Conservation (phyloP, 2,888 invertebrate genomes). For the Drosophila rellima region DNA sequence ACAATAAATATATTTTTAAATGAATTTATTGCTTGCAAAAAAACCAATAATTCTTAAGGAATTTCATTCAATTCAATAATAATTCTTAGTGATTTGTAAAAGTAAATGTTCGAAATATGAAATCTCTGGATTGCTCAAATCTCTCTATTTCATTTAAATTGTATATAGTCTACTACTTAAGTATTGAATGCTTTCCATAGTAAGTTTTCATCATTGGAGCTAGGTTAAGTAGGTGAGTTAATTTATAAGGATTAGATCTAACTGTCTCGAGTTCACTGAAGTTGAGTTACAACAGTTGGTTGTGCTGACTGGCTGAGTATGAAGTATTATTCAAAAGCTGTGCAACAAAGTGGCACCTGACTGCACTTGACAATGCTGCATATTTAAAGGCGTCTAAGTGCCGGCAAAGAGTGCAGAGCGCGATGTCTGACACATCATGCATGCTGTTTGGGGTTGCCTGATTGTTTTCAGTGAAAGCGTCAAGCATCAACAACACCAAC, state of each 20-base stretch:
- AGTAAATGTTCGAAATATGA: too few relatives aligned
- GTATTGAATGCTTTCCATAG: too few relatives aligned
- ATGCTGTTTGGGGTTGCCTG: slow-evolving; percentile 71
- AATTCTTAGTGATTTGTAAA: too few relatives aligned
- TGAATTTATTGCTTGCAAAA: too few relatives aligned
- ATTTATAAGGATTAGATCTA: background rate
- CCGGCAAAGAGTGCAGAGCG: slow-evolving; percentile 64
- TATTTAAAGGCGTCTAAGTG: slow-evolving; percentile 79
- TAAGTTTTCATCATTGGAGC: background rate
- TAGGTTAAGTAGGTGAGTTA: background rate
- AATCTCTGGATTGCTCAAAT: too few relatives aligned
- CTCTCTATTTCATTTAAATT: too few relatives aligned
- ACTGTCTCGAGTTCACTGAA: background rate
- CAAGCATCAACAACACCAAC: slow-evolving; percentile 23
- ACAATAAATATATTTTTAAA: too few relatives aligned
- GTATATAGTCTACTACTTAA: too few relatives aligned
- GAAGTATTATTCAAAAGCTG: slow-evolving; percentile 6
- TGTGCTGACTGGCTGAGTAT: slow-evolving; percentile 17
- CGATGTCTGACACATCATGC: slow-evolving; percentile 69
- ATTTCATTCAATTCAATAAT: too few relatives aligned
- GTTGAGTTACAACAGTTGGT: slow-evolving; percentile 13
- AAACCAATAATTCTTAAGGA: too few relatives aligned
- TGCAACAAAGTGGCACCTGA: slow-evolving; percentile 33
- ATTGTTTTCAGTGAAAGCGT: slow-evolving; percentile 71
- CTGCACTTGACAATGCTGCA: slow-evolving; percentile 62